Conservation (phyloP, 1,140 invertebrate species). For the Lutraria rhynchaena region DNA sequence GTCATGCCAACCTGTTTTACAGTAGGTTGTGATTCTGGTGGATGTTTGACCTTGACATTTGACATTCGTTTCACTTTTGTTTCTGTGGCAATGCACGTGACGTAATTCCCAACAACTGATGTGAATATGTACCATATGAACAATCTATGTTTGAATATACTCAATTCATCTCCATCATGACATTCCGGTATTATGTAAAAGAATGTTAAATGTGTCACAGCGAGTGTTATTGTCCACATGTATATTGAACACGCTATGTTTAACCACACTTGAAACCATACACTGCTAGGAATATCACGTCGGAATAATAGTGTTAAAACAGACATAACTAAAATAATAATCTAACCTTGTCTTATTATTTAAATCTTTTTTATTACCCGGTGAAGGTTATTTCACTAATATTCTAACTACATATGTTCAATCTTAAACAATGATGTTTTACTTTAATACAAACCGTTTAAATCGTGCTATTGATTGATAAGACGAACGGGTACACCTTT, state of each 20-base stretch:
- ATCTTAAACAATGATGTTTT: no score
- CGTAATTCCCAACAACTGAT: conserved; percentile 34
- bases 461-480: no score
- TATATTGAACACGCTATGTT: conserved; percentile 27
- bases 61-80: background rate
- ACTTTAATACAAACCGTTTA: no score
- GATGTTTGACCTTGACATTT: no score
- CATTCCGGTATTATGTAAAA: conserved; percentile 42
- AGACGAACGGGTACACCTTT: no score
- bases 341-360: no score
- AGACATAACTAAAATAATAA: no score
- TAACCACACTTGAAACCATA: conserved; percentile 17
- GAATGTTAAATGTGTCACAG: conserved; percentile 26
- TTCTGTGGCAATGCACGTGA: conserved; percentile 39
- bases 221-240: conserved; percentile 6
- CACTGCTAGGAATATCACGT: background rate
- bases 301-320: conserved; percentile 34
- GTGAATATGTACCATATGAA: conserved; percentile 44
- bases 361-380: no score
- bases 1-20: no score
- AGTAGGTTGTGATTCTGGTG: no score
- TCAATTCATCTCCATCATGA: background rate
- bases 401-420: no score
- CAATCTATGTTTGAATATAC: conserved; percentile 7
- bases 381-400: no score